Evolutionary conservation across 2,888 invertebrate genomes (phyloP).

Genomic region (Pherbina coryleti): DNA sequence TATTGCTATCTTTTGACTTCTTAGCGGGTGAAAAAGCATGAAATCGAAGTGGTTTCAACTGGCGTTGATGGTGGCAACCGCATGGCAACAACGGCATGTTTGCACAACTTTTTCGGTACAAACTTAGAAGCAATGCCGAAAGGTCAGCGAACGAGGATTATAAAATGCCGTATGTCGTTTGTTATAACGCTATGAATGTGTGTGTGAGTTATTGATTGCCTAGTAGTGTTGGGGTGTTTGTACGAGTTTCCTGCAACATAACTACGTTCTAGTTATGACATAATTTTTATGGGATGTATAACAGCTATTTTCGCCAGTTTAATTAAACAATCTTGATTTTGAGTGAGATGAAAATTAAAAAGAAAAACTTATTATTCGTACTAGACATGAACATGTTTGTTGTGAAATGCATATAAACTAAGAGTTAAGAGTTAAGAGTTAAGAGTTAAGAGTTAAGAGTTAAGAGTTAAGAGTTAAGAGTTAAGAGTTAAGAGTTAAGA

Average conservation of each 20-base stretch:
- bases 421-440: no score
- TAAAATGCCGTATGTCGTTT: background rate
- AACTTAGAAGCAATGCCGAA: slow-evolving; percentile 9
- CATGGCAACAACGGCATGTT: slow-evolving; percentile 29
- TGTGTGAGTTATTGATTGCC: background rate
- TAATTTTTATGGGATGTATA: no score
- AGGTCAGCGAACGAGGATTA: slow-evolving; percentile 34
- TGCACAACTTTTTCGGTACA: slow-evolving; percentile 15
- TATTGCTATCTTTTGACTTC: slow-evolving; percentile 28
- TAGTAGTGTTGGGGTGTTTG: background rate
- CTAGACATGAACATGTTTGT: no score
- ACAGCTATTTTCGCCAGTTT: no score
- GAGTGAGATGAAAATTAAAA: no score
- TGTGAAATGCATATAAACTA: no score
- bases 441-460: no score
- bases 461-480: no score
- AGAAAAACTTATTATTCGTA: no score
- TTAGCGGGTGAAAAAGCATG: slow-evolving; percentile 28
- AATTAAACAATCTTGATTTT: no score
- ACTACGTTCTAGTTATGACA: no score
- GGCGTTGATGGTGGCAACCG: slow-evolving; percentile 16
- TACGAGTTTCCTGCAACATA: background rate
- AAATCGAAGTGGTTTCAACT: slow-evolving; percentile 24
- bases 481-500: no score
- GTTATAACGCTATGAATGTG: background rate